Percentiles rank a stretch among this genome's conserved stretches.
These are phyloP conservation scores for Siniperca obscura DNA, from an alignment of 2,797 vertebrate species.

Conservation along the genomic window DNA sequence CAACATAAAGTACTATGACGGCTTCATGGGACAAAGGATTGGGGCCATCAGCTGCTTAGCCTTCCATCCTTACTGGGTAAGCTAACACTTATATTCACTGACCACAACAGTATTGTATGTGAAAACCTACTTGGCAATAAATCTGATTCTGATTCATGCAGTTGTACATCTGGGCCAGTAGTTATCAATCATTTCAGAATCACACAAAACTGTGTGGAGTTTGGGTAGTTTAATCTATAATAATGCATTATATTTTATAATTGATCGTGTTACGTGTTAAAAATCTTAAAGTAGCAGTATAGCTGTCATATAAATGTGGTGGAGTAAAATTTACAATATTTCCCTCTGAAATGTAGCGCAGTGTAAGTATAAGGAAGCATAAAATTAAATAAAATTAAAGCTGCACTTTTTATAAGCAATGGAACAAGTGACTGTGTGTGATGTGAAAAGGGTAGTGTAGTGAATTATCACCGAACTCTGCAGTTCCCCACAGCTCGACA, in stretches of 20 bases:
- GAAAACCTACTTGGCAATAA: no score
- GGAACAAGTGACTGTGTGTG: not conserved
- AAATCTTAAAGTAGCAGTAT: not conserved
- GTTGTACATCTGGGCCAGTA: not conserved
- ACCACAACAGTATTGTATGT: not conserved
- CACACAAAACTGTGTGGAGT: not conserved
- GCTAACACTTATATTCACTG: not conserved
- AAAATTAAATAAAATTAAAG: not conserved
- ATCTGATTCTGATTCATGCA: not conserved
- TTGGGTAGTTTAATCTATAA: not conserved
- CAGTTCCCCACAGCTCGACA: not conserved
- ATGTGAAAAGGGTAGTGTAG: no score
- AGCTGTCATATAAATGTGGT: not conserved
- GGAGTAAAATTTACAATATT: not conserved
- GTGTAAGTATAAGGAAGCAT: not conserved
- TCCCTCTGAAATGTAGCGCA: not conserved
- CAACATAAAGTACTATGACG: slow-evolving; percentile 99
- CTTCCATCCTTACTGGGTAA: slow-evolving; percentile 98
- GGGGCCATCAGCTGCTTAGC: slow-evolving; percentile 99
- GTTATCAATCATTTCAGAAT: not conserved
- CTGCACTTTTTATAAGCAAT: not conserved
- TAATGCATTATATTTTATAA: not conserved
- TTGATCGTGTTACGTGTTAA: not conserved
- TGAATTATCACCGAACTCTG: not conserved
- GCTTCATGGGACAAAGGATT: slow-evolving; percentile 98